Conservation (phyloP, 1,140 invertebrate species). For the Ridgeia piscesae region DNA sequence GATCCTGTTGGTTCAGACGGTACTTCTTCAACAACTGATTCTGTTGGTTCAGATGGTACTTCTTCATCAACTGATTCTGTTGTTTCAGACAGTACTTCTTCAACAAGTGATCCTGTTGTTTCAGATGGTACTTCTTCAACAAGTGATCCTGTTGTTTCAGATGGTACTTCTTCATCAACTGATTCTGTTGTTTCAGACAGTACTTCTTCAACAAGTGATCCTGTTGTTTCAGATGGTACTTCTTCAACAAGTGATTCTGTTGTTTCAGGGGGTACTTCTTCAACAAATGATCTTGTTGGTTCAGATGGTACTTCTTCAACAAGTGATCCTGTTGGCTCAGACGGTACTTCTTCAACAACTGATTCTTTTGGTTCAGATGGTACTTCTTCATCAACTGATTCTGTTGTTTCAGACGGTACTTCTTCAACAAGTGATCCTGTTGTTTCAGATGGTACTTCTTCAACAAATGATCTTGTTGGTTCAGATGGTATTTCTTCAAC, state of each 20-base stretch:
- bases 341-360: background rate
- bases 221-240: background rate
- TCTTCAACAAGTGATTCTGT: background rate
- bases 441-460: background rate
- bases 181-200: background rate
- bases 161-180: background rate
- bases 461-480: background rate
- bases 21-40: background rate
- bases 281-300: background rate
- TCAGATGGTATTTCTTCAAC: background rate
- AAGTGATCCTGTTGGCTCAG: background rate
- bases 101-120: background rate
- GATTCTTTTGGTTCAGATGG: background rate
- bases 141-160: background rate
- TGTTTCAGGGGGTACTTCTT: background rate
- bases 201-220: background rate
- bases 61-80: background rate
- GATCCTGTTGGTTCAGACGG: background rate
- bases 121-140: background rate
- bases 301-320: background rate
- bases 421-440: background rate
- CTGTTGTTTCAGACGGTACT: background rate
- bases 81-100: background rate
- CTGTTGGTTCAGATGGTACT: background rate
- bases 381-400: background rate